Evolutionary conservation across 1,140 invertebrate genomes (phyloP), one percentile per base, ranked within the genome.

Genomic region (Drosophila parvula): DNA sequence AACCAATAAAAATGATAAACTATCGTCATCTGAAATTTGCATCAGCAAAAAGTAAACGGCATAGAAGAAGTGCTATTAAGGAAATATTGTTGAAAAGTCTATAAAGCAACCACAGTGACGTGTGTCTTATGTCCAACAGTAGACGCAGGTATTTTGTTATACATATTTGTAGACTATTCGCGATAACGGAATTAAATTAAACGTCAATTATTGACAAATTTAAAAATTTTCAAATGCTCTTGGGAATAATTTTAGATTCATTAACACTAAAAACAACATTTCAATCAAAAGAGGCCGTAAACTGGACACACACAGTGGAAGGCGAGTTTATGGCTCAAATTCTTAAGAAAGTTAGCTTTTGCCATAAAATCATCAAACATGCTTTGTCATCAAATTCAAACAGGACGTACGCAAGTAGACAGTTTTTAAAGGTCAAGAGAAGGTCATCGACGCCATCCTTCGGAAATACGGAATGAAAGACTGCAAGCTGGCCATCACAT

Each of bases 301-400:
- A 22, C 22, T 2, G 22, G 22, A 22, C 22, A 22, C 22, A 22
- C 22, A 22, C 22, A 22, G 22, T 22, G 22, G 3, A 22, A 22
- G 22, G 3, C 1, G 22, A 22, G 22, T 22, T 22, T 22, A 22
- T 22, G 22, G 22, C 3, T 2, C 22, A 22, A 22, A 3, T 22
- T 22, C 3, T 22, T 22, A 22, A 22, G 3, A 22, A 22, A 80
- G 63, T 80, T 85, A n/a, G 28, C 70, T 79, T 48, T 57, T 79
- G 28, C 16, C 71, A 0, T 45, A 45, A 58, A 76, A 67, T 47
- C 38, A 70, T 12, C 32, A 59, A 16, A 28, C 16, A 12, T 58
- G 40, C n/a, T 30, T 58, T 41, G 28, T 12, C 2, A 59, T 47
- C 0, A 43, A 59, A 36, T 45, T 47, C 12, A 18, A 59, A 3